Evolutionary conservation across 1,140 invertebrate genomes (phyloP), one percentile per base, ranked within the genome.

Genomic region (Parasteatoda tepidariorum): DNA sequence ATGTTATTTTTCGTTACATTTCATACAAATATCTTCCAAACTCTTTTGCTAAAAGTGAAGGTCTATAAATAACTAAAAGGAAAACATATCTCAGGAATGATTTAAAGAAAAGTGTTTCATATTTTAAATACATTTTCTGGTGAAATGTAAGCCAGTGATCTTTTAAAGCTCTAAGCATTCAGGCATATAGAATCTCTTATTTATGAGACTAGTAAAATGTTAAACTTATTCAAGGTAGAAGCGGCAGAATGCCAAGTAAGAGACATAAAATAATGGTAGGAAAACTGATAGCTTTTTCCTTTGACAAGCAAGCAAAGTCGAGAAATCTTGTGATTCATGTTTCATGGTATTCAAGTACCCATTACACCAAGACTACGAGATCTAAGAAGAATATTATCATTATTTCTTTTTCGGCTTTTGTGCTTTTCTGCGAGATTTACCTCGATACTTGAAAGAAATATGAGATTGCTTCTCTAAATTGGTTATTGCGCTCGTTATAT

Each of bases 321-420:
- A 75, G 71, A 61, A 33, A 61, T 78, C 74, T 66, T 41, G n/a
- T 78, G 74, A 78, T 64, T 78, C 74, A 78, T 78, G 74, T 78
- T 78, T 78, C 74, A 78, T 66, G 34, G 11, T 41, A 78, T 61
- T 78, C 74, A 66, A 78, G 74, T 78, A 28, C 61, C 74, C 74
- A 78, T 78, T 78, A 78, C 74, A 78, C 61, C 18, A 55, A 61
- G 59, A 62, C 30, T 62, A 59, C 71, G 24, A 34, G 57, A 18
- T 54, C 62, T 66, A 78, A 62, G 73, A 75, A 66, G 34, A 78
- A 66, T 64, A 78, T 78, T 78, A 66, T 66, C 74, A n/a, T 78
- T 78, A 33, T 75, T 62, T 61, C 67, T 73, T 75, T 61, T 75
- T 62, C 33, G 22, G 71, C 71, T 62, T 74, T 61, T 75, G 68